Conservation (phyloP, 2,113 vertebrate genomes). For the Cyanoderma ruficeps region DNA sequence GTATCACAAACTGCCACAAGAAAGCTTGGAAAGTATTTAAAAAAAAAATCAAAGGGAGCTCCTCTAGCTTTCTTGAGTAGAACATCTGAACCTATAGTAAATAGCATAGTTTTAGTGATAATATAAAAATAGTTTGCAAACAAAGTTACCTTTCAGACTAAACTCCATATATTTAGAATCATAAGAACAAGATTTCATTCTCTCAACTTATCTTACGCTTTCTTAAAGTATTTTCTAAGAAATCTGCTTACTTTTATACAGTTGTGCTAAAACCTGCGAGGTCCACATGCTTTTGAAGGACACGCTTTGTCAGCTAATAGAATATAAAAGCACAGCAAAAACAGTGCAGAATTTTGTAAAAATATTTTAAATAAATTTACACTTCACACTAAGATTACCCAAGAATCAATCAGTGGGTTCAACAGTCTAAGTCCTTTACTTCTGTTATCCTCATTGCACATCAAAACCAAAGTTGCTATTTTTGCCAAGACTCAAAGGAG, state of each 20-base stretch:
- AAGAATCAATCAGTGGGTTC: neutral
- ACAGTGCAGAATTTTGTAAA: constrained; percentile 26
- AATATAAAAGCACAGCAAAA: constrained; percentile 15
- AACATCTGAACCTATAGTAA: neutral
- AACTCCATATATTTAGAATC: neutral
- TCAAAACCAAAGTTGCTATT: neutral
- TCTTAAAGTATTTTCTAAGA: neutral
- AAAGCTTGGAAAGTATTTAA: neutral
- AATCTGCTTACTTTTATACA: neutral
- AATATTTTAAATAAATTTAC: constrained; percentile 40
- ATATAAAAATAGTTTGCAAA: constrained; percentile 40
- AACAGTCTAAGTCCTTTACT: neutral
- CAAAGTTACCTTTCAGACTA: constrained; percentile 13
- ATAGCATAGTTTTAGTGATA: neutral
- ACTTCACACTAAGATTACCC: constrained; percentile 20
- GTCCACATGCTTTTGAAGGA: constrained; percentile 21
- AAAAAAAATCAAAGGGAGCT: neutral
- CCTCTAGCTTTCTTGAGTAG: neutral
- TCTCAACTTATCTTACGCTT: neutral
- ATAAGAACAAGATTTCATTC: neutral
- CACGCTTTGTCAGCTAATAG: neutral
- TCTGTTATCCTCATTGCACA: constrained; percentile 3
- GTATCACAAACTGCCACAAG: neutral
- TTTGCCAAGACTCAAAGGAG: neutral
- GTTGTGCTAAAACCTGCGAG: neutral